Evolutionary conservation across 1,140 invertebrate species (phyloP).

Genomic region (Eumaeus atala): DNA sequence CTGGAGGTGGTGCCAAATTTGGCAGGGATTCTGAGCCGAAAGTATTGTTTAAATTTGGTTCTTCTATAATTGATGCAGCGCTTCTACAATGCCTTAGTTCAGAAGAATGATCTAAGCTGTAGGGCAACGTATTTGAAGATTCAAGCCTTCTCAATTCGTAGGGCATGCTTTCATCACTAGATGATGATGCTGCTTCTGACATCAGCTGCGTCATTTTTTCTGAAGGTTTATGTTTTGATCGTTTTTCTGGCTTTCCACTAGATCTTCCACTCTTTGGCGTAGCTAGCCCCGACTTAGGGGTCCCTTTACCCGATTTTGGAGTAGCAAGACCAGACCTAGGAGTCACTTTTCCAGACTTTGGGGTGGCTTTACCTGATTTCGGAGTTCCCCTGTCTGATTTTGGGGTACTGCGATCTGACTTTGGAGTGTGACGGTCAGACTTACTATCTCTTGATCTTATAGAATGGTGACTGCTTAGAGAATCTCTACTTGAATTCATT

Average conservation of each 20-base stretch:
- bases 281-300: conserved; percentile 56
- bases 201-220: conserved; percentile 71
- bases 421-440: conserved; percentile 57
- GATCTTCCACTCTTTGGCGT: conserved; percentile 65
- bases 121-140: conserved; percentile 76
- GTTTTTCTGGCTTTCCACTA: conserved; percentile 63
- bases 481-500: conserved; percentile 70
- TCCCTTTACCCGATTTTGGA: conserved; percentile 58
- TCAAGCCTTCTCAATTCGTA: conserved; percentile 73
- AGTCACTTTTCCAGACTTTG: conserved; percentile 55
- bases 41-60: conserved; percentile 63
- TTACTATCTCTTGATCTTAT: conserved; percentile 69
- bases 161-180: conserved; percentile 71
- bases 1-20: conserved; percentile 76
- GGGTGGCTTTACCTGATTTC: conserved; percentile 56
- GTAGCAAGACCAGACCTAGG: conserved; percentile 58
- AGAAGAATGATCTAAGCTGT: conserved; percentile 72
- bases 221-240: conserved; percentile 65
- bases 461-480: conserved; percentile 69
- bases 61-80: conserved; percentile 75
- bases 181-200: conserved; percentile 71
- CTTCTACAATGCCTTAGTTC: conserved; percentile 77
- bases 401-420: conserved; percentile 63
- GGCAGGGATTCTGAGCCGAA: conserved; percentile 77
- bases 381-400: conserved; percentile 57